These are phyloP conservation scores for Sinocyclocheilus rhinocerous DNA, from an alignment of 2,113 vertebrate species.

Conservation along the genomic window DNA sequence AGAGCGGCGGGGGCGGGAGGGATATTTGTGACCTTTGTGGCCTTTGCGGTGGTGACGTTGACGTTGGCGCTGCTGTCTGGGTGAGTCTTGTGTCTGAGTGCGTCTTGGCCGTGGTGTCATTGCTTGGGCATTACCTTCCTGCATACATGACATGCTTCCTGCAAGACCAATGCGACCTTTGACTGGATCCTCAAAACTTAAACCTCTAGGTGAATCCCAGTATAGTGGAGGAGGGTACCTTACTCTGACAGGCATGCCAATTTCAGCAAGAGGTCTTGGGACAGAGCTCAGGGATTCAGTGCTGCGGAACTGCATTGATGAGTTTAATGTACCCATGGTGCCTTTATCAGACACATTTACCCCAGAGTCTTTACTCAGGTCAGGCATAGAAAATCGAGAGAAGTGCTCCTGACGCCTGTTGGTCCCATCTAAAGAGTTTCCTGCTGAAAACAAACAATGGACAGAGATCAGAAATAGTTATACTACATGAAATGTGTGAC, in stretches of 20 bases:
- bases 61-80: conserved; percentile 67
- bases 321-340: conserved; percentile 89
- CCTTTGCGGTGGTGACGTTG: conserved; percentile 82
- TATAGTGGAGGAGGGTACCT: conserved; percentile 80
- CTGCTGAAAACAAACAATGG: conserved; percentile 67
- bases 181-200: conserved; percentile 78
- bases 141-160: conserved; percentile 67
- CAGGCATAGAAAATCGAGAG: conserved; percentile 96
- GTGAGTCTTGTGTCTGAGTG: conserved; percentile 77
- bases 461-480: conserved; percentile 1
- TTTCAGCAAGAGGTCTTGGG: conserved; percentile 86
- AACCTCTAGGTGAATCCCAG: conserved; percentile 79
- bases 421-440: conserved; percentile 86
- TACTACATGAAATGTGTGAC: background rate
- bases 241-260: conserved; percentile 80
- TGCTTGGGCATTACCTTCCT: conserved; percentile 73
- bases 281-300: conserved; percentile 85
- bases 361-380: conserved; percentile 97
- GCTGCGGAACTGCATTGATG: conserved; percentile 89
- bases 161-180: conserved; percentile 77
- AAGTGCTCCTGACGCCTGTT: conserved; percentile 92
- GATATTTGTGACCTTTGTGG: conserved; percentile 74
- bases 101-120: conserved; percentile 82
- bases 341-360: conserved; percentile 95
- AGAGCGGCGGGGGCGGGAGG: conserved; percentile 87